These are phyloP conservation scores for Paradisaea rubra DNA, from an alignment of 2,113 vertebrate species.

Conservation along the genomic window DNA sequence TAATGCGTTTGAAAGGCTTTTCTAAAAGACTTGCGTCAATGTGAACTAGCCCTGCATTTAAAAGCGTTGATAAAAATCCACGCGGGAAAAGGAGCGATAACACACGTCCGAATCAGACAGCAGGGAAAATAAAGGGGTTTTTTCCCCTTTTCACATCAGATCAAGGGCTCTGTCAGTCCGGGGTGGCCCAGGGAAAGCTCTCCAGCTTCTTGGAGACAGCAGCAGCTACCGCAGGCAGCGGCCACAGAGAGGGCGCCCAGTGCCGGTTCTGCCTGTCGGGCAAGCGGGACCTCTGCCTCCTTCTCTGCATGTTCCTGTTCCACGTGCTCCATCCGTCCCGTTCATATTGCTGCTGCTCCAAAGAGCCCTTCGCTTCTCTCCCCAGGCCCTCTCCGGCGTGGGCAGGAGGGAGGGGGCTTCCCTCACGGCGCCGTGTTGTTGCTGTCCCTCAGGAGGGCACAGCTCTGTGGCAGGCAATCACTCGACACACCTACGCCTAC, in stretches of 20 bases:
- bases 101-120: not conserved
- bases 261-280: fast-evolving
- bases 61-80: not conserved
- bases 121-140: not conserved
- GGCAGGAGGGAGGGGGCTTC: not conserved
- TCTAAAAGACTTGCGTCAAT: fast-evolving
- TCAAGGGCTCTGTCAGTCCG: fast-evolving
- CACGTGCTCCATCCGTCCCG: fast-evolving
- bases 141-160: fast-evolving
- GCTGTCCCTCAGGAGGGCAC: not conserved
- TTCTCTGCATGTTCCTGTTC: fast-evolving
- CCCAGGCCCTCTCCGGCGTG: not conserved
- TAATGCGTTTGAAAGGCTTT: fast-evolving
- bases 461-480: not conserved
- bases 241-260: fast-evolving
- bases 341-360: not conserved
- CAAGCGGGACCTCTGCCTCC: too few species aligned
- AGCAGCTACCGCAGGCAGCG: not conserved
- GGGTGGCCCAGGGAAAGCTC: too few species aligned
- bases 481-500: not conserved
- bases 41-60: not conserved
- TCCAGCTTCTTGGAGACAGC: not conserved
- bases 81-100: not conserved
- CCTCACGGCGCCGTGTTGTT: fast-evolving
- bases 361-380: not conserved